Evolutionary conservation across 1,140 invertebrate genomes (phyloP), one percentile per base, ranked within the genome.

Genomic region (Theocolax elegans): DNA sequence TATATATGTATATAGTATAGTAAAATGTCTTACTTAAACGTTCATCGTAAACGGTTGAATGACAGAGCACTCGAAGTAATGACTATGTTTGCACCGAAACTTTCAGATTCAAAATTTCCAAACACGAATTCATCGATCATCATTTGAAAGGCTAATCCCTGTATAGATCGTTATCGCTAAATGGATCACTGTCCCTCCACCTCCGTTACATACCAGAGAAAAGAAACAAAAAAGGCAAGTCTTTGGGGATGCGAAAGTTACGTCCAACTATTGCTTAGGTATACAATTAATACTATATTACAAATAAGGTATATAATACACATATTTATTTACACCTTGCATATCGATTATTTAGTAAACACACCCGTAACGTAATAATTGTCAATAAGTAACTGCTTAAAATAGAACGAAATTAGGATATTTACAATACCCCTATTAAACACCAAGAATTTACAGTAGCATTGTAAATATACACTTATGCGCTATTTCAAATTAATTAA

Each of bases 101-200:
- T 44, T 46, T 69, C 38, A 23, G 38, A 63, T 69, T 46, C 49
- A 63, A 54, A 69, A 63, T 63, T 69, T 46, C 19, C 38, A 63
- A 54, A 53, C 46, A 46, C 40, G 13, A 53, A 44, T 54, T 63
- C 67, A 69, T 69, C 67, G 48, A 69, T 69, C 67, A 69, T 69
- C 59, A 69, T 69, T 69, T 53, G 58, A 56, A 63, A 69, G 67
- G 58, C 58, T 69, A 69, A 69, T 69, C 67, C 35, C 56, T 21
- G 38, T 63, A 49, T 3, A 42, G 67, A 69, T 63, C n/a, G 17
- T 40, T 69, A 69, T 69, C 67, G 27, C 27, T 15, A 46, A 69
- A 63, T 63, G 67, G 67, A 69, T 69, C 48, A 46, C 66, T 60
- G 35, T 67, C 38, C 40, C 51, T 35, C 25, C 35, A 29, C 13